Evolutionary conservation across 2,797 vertebrate species (phyloP).

Genomic region (Linurgus olivaceus): DNA sequence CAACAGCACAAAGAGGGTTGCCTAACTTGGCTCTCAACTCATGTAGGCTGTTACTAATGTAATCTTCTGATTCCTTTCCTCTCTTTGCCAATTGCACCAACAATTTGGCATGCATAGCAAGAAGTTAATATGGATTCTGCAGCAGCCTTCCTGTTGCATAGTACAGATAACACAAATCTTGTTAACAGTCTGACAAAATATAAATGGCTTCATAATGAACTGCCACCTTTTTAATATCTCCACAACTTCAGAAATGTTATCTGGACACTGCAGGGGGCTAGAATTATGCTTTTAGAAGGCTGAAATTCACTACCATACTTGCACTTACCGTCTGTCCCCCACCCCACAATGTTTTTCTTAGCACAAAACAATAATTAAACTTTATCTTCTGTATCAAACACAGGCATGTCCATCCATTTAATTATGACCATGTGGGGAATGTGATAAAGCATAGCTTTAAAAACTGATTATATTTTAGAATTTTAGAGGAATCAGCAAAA

Average conservation of each 20-base stretch:
- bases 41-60: not conserved
- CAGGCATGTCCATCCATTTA: not conserved
- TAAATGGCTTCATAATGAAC: slow-evolving; percentile 66
- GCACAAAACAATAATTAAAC: slow-evolving; percentile 11
- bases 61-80: not conserved
- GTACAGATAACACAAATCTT: slow-evolving; percentile 63
- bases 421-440: not conserved
- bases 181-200: slow-evolving; percentile 60
- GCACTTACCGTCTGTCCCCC: rapidly evolving
- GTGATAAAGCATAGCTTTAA: not conserved
- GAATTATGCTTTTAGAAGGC: slow-evolving; percentile 7
- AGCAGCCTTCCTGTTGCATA: slow-evolving; percentile 31
- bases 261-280: slow-evolving; percentile 47
- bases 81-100: not conserved
- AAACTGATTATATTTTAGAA: not conserved
- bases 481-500: not conserved
- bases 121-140: slow-evolving; percentile 48
- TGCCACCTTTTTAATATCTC: slow-evolving; percentile 53
- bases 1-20: not conserved
- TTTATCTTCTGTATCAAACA: slow-evolving; percentile 14
- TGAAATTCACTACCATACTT: slow-evolving; percentile 3
- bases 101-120: slow-evolving; percentile 26
- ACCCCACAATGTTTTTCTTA: not conserved
- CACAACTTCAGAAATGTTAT: slow-evolving; percentile 59
- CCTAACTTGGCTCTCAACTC: not conserved